Conservation (phyloP, 2,888 invertebrate genomes). For the Drosophila ustulata region DNA sequence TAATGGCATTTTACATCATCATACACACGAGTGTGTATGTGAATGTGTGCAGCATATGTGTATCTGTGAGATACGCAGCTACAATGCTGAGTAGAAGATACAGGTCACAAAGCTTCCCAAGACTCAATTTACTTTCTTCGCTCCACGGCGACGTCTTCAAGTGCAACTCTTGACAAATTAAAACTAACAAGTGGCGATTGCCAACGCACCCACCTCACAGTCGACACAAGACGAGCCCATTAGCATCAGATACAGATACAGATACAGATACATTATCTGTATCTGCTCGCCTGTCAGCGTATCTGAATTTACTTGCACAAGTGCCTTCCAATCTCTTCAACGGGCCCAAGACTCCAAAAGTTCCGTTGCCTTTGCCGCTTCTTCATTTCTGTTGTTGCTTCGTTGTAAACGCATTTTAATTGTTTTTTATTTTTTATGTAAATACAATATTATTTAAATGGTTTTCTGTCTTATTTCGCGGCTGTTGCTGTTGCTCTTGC, state of each 20-base stretch:
- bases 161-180: conserved; percentile 80
- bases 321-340: conserved; percentile 44
- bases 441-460: conserved; percentile 77
- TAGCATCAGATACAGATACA: conserved; percentile 50
- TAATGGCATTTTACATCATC: conserved; percentile 53
- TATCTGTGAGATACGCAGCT: conserved; percentile 24
- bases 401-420: conserved; percentile 71
- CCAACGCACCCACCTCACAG: conserved; percentile 66
- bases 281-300: conserved; percentile 17
- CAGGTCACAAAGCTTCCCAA: conserved; percentile 36
- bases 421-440: conserved; percentile 71
- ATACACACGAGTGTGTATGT: background rate
- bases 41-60: conserved; percentile 1
- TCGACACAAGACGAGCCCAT: conserved; percentile 43
- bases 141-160: conserved; percentile 48
- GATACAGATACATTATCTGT: conserved; percentile 13
- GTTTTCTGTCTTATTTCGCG: conserved; percentile 29
- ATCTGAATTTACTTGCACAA: conserved; percentile 49
- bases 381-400: conserved; percentile 22
- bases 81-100: conserved; percentile 19
- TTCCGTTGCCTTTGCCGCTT: conserved; percentile 39
- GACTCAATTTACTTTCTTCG: conserved; percentile 72
- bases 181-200: conserved; percentile 72
- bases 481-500: conserved; percentile 37
- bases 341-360: conserved; percentile 39